Evolutionary conservation across 2,113 vertebrate genomes (phyloP), one percentile per base, ranked within the genome.

Genomic region (Glaucomys volans): DNA sequence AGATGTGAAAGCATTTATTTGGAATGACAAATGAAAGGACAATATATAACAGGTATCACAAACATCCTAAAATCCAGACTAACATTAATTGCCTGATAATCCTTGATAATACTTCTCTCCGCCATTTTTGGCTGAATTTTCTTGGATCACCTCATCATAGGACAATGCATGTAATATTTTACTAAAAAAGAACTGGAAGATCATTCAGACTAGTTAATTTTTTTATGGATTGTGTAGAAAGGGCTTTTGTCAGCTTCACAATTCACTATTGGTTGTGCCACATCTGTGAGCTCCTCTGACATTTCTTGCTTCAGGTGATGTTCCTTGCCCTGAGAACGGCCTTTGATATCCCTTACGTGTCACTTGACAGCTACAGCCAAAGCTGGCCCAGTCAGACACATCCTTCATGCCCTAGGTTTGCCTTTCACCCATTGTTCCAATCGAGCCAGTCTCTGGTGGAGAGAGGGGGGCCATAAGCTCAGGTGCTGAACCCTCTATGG

Each of bases 1-100:
- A 79, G 28, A 88, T 90, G 71, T 40, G 32, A 86, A 87, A 72
- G 50, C 54, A 35, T 72, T 66, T 37, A 42, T 77, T 71, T 94
- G 75, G 72, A 85, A 76, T 66, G 71, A 85, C 42, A 75, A 92
- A n/a, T 22, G 37, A 20, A 54, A 74, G 64, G 20, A 52, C 54
- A 47, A 16, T 37, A 12, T 18, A 69, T 89, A 44, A 47, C 30
- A 40, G 64, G 32, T 62, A 30, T 72, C 62, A 79, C n/a, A 72
- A 86, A 64, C 52, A 77, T 47, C 22, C 52, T 77, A 16, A 82
- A 59, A 87, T 71, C n/a, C 62, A 71, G 50, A 77, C 44, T 79
- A 42, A 67, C 14, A 30, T 82, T 66, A 76, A 54, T 28, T 92
- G 62, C 13, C 40, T 59, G 52, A 71, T 71, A 91, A 20, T 2